Conservation (phyloP, 2,888 invertebrate genomes). For the Drepana falcataria region DNA sequence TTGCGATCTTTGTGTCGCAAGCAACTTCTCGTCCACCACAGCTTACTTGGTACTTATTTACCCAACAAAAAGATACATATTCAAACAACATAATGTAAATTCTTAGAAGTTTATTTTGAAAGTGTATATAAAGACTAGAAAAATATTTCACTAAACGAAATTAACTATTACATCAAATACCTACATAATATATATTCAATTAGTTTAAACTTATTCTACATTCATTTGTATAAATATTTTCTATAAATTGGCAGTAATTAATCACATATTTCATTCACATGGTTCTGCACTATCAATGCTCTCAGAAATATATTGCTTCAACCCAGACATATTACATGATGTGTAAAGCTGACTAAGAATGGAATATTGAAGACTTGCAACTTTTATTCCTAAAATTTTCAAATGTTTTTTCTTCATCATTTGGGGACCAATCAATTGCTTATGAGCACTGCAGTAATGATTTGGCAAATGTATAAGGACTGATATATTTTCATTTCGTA, state of each 20-base stretch:
- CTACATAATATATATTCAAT: no score
- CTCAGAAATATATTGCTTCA: conserved; percentile 73
- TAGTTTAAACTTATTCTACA: not conserved
- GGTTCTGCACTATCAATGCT: conserved; percentile 53
- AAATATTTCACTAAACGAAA: conserved; percentile 1
- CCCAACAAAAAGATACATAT: no score
- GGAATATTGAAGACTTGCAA: conserved; percentile 78
- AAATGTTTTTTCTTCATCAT: conserved; percentile 81
- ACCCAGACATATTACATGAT: conserved; percentile 59
- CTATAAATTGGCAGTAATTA: not conserved
- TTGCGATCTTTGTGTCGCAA: no score
- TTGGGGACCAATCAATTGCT: conserved; percentile 80
- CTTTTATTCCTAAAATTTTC: conserved; percentile 80
- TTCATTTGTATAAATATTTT: not conserved
- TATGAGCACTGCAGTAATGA: conserved; percentile 79
- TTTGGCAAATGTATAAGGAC: conserved; percentile 82
- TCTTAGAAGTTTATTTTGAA: no score
- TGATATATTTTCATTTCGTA: conserved; percentile 70
- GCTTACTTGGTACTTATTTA: no score
- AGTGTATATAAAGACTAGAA: conserved; percentile 10
- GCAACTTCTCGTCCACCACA: no score
- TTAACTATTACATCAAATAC: no score
- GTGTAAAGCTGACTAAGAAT: conserved; percentile 66
- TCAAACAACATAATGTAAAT: no score
- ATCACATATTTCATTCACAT: conserved; percentile 18